Percentiles rank a stretch among this genome's conserved stretches.
These are phyloP conservation scores for Bos indicus DNA, from an alignment of 2,113 vertebrate genomes.

Conservation along the genomic window DNA sequence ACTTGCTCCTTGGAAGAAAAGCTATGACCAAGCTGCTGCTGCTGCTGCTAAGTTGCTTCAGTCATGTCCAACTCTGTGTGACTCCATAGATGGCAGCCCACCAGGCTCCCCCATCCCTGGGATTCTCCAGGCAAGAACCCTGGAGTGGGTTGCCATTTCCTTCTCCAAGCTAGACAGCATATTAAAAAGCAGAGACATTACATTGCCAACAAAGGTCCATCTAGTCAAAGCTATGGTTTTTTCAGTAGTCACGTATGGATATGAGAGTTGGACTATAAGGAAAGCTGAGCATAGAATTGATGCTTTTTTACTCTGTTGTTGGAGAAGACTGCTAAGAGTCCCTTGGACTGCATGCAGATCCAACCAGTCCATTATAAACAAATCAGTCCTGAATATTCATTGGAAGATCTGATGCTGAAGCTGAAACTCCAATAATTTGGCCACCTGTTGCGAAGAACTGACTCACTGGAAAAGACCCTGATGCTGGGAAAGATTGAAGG, in stretches of 20 bases:
- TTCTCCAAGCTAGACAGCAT: too few relatives aligned
- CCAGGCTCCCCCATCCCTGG: too few relatives aligned
- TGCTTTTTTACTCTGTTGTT: background rate
- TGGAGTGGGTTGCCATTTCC: too few relatives aligned
- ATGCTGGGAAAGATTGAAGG: background rate
- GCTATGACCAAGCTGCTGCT: too few relatives aligned
- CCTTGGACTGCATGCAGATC: background rate
- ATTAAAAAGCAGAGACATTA: too few relatives aligned
- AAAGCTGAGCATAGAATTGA: background rate
- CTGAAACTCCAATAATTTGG: background rate
- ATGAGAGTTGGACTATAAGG: background rate
- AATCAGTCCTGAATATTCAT: background rate
- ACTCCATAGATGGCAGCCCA: too few relatives aligned
- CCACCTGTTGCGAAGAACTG: background rate
- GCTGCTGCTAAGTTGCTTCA: too few relatives aligned
- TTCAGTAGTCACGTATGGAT: background rate
- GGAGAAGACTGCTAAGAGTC: background rate
- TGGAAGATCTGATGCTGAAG: background rate
- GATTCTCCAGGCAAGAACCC: too few relatives aligned
- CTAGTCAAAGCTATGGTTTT: too few relatives aligned
- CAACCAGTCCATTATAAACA: background rate
- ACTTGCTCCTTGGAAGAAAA: too few relatives aligned
- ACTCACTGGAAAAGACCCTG: background rate
- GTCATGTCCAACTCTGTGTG: too few relatives aligned
- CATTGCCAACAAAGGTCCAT: too few relatives aligned